Base-by-base conservation (phyloP, 1,140 invertebrate species). In the Helicoverpa armigera region DNA sequence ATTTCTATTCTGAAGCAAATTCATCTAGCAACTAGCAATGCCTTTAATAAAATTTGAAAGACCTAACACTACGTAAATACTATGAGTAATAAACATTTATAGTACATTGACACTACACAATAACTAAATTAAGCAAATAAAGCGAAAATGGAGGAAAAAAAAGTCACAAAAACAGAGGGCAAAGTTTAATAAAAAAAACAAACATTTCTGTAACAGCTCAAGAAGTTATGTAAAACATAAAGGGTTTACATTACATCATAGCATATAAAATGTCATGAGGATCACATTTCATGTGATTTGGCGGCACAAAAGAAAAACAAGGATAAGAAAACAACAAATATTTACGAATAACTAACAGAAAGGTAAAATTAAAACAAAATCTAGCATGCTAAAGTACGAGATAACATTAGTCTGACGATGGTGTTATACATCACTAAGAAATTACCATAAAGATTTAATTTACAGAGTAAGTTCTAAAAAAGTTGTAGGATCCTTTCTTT, bases 11-110 rank as follows among this genome's bases (percentile, higher is more conserved):
- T 54, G 60, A 65, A 77, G 74, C 60, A 65, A 77, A 12, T 51
- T 65, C 43, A 65, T 77, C 61, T 67, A 77, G 61, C 61, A 65
- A 35, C 75, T 77, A 77, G 75, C 75, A 54, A 35, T 77, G 67
- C 29, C 67, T 1, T 67, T 61, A 76, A 76, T 76, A 76, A 77
- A 67, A 77, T 77, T 51, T 77, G 75, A 67, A 77, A 67, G 1
- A 51, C 14, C 51, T 77, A 77, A 67, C 75, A 14, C 61, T 77
- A 77, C 61, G n/a, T 73, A 73, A 53, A 73, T 73, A 23, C 70
- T 73, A 73, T 31, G 54, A 73, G 13, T 58, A 13, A 54, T 31
- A 72, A 72, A 31, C 3, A 54, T 14, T 54, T 13, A 23, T 54
- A 72, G 51, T 50, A 70, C 53, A 74, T 35, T 74, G 35, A 43